phyloP scores from a whole-genome alignment of 2,113 vertebrate genomes.

The Azemiops feae region DNA sequence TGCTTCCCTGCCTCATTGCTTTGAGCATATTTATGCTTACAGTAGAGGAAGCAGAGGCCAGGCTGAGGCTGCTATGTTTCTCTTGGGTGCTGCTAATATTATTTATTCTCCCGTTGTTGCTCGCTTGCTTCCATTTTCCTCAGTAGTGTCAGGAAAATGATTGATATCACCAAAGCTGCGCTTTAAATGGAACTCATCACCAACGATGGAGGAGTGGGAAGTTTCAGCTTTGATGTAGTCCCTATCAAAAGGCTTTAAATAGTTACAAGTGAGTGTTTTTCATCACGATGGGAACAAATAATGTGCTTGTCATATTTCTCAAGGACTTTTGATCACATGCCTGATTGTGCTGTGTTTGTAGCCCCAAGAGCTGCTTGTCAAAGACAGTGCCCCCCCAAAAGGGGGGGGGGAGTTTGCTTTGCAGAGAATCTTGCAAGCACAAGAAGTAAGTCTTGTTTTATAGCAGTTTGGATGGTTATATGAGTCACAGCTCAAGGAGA shows the following conservation, averaged over 20 bases:
- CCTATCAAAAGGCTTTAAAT: constrained; percentile 41
- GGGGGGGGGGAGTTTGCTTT: neutral
- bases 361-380: neutral
- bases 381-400: neutral
- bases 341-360: constrained; percentile 15
- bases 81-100: neutral
- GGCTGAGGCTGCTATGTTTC: neutral
- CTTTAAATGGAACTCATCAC: constrained; percentile 20
- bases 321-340: fast-evolving
- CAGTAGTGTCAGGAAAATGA: constrained; percentile 27
- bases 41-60: neutral
- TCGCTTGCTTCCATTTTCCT: constrained; percentile 1
- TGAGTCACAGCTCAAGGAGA: constrained; percentile 18
- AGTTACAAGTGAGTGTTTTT: constrained; percentile 20
- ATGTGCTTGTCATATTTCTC: constrained; percentile 37
- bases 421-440: neutral
- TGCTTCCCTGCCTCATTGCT: neutral
- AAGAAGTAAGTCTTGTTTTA: constrained; percentile 2
- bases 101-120: neutral
- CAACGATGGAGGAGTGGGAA: constrained; percentile 4
- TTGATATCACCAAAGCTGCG: constrained; percentile 11
- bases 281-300: neutral
- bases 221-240: constrained; percentile 46
- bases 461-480: neutral
- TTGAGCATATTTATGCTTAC: neutral